Conservation (phyloP, 2,797 vertebrate genomes). For the Tachyglossus aculeatus region DNA sequence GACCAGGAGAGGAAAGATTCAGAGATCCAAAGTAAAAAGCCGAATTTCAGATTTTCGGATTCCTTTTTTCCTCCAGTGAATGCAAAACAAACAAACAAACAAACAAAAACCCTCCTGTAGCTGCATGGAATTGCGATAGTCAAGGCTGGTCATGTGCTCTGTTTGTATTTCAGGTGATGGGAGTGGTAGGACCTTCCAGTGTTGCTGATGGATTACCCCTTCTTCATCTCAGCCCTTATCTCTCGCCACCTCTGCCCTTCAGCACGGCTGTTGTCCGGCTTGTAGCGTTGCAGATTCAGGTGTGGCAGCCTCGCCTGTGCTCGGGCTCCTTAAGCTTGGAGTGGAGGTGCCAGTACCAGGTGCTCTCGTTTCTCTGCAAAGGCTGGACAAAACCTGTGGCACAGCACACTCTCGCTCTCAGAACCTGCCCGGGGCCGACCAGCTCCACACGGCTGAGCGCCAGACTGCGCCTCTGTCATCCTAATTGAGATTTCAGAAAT, state of each 20-base stretch:
- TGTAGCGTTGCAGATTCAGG: conserved; percentile 99
- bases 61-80: conserved; percentile 49
- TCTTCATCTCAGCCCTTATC: conserved; percentile 98
- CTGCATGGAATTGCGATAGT: conserved; percentile 70
- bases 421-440: no score
- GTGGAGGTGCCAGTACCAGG: conserved; percentile 69
- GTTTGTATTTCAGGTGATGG: conserved; percentile 93
- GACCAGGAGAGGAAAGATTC: conserved; percentile 40
- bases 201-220: conserved; percentile 98
- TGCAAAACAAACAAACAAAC: conserved; percentile 65
- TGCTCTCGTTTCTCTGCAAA: conserved; percentile 77
- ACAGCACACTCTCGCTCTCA: no score
- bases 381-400: conserved; percentile 84
- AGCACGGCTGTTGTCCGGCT: conserved; percentile 98
- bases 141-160: conserved; percentile 74
- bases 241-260: conserved; percentile 98
- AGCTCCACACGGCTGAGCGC: conserved; percentile 63
- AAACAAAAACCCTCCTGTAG: conserved; percentile 67
- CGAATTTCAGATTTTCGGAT: conserved; percentile 68
- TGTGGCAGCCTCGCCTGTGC: conserved; percentile 77
- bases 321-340: conserved; percentile 69
- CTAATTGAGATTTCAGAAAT: conserved; percentile 61
- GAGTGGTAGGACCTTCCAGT: conserved; percentile 97
- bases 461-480: conserved; percentile 63
- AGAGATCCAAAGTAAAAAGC: conserved; percentile 59